These are phyloP conservation scores for Timema cristinae DNA, from an alignment of 2,888 invertebrate species.

Conservation along the genomic window DNA sequence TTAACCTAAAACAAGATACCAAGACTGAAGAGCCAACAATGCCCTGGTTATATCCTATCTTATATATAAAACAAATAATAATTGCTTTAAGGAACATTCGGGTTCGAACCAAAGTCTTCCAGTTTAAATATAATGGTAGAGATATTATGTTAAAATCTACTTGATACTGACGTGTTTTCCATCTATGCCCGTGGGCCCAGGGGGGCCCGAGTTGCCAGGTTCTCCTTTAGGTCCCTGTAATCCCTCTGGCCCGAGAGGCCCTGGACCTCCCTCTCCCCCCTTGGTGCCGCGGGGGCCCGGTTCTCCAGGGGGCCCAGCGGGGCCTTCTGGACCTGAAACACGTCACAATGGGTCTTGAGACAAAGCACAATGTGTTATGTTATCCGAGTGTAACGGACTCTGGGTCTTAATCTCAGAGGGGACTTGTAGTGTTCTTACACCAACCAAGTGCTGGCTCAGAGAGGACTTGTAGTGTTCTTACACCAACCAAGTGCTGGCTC, in stretches of 20 bases:
- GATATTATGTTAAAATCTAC: too few relatives aligned
- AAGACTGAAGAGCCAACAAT: background rate
- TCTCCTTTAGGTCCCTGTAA: slow-evolving; percentile 61
- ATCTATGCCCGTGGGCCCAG: slow-evolving; percentile 66
- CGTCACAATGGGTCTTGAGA: background rate
- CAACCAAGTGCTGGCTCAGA: too few relatives aligned
- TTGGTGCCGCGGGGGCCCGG: slow-evolving; percentile 62
- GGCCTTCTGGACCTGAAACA: slow-evolving; percentile 56
- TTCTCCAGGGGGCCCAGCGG: slow-evolving; percentile 58
- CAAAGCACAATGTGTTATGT: too few relatives aligned
- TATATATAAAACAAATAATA: too few relatives aligned
- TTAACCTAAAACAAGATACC: too few relatives aligned
- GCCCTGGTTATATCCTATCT: background rate
- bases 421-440: too few relatives aligned
- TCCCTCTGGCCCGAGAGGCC: slow-evolving; percentile 58
- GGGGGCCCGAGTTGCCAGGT: slow-evolving; percentile 64
- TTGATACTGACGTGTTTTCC: slow-evolving; percentile 59
- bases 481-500: too few relatives aligned
- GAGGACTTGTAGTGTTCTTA: too few relatives aligned
- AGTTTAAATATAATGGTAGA: background rate
- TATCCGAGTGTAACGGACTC: too few relatives aligned
- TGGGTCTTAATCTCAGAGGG: too few relatives aligned
- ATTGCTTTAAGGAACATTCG: too few relatives aligned
- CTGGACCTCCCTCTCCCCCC: slow-evolving; percentile 61
- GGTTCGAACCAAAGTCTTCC: too few relatives aligned